phyloP scores from a whole-genome alignment of 2,888 invertebrate genomes.

The Globia sparganii region DNA sequence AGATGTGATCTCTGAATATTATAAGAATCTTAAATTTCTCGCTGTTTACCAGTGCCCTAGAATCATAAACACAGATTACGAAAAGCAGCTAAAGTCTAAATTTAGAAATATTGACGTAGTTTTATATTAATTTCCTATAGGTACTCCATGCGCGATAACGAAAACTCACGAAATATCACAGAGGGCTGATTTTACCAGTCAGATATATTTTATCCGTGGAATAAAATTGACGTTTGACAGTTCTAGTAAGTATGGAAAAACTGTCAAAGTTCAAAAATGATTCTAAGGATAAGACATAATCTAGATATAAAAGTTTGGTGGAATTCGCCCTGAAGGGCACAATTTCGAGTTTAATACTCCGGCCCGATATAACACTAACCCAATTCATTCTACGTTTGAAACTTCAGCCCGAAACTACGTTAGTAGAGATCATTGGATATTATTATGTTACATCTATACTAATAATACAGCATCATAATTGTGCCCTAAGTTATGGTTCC shows the following conservation, averaged over 20 bases:
- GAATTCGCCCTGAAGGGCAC: no score
- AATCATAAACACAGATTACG: conserved; percentile 84
- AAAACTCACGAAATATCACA: neutral
- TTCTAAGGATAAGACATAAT: no score
- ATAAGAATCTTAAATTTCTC: conserved; percentile 83
- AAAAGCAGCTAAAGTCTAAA: conserved; percentile 84
- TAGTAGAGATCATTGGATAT: neutral
- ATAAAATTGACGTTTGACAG: no score
- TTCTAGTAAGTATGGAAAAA: no score
- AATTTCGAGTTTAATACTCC: neutral
- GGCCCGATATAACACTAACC: neutral
- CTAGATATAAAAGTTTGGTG: no score
- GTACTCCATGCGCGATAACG: neutral
- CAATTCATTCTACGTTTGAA: neutral
- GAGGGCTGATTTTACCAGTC: no score
- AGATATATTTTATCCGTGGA: no score
- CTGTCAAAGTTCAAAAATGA: no score
- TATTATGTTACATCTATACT: neutral
- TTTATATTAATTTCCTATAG: conserved; percentile 69
- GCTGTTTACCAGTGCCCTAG: conserved; percentile 86
- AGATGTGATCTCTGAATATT: conserved; percentile 84
- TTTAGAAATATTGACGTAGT: conserved; percentile 86
- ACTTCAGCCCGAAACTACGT: neutral
- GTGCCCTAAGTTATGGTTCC: neutral
- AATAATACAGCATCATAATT: no score